Percentiles rank a stretch among this genome's conserved stretches.
phyloP scores from a whole-genome alignment of 2,797 vertebrate genomes.

The Myotis myotis region DNA sequence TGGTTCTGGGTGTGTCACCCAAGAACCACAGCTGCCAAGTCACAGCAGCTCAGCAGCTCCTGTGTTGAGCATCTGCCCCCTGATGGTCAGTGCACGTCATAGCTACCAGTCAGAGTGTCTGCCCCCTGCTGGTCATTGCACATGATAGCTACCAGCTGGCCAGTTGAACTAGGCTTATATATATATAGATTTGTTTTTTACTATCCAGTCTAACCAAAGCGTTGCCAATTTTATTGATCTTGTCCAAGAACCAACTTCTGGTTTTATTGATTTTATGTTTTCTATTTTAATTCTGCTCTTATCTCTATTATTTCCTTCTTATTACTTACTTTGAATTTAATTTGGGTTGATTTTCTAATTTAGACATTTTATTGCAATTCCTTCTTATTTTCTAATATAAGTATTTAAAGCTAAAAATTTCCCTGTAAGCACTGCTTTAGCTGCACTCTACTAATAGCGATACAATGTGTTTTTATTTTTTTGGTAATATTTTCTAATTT shows the following conservation, averaged over 20 bases:
- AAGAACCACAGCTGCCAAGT: too few species aligned
- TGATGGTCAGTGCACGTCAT: too few species aligned
- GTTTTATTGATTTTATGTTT: background rate
- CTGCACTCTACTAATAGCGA: background rate
- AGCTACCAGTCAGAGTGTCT: too few species aligned
- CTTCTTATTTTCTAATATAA: background rate
- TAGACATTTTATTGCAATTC: background rate
- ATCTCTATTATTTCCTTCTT: background rate
- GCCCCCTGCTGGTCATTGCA: too few species aligned
- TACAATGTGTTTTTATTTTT: background rate
- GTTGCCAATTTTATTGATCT: background rate
- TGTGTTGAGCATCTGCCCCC: too few species aligned
- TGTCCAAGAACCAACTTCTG: background rate
- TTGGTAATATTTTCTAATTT: background rate
- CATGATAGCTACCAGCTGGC: too few species aligned
- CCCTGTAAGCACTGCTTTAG: background rate
- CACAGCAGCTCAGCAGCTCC: too few species aligned
- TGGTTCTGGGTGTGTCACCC: too few species aligned
- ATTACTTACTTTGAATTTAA: background rate
- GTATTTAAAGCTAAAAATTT: background rate
- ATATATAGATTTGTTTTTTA: background rate
- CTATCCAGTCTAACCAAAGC: background rate
- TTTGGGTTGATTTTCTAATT: background rate
- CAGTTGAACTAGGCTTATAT: background rate
- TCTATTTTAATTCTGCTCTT: background rate